A percentile compares a stretch with the other conserved stretches of the same genome.
Evolutionary conservation across 2,797 vertebrate genomes (phyloP).

Genomic region (Ciconia nigra): DNA sequence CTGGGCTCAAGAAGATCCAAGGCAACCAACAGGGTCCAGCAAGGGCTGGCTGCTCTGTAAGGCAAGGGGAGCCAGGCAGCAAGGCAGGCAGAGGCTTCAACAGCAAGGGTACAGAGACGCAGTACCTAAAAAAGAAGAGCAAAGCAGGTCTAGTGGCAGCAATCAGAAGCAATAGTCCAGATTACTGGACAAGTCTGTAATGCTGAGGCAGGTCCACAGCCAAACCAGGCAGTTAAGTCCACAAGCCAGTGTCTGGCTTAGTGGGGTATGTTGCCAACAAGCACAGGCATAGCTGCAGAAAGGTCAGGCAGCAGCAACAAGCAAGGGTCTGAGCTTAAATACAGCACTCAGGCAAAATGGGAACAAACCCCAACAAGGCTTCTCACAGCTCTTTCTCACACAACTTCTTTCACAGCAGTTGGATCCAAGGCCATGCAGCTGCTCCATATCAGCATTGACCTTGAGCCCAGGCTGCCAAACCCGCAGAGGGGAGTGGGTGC

Average conservation of each 20-base stretch:
- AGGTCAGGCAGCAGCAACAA: background rate
- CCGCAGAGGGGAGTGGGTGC: background rate
- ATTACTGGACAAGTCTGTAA: background rate
- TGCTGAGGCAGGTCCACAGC: background rate
- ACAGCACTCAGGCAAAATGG: background rate
- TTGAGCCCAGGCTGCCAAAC: background rate
- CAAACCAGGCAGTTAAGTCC: background rate
- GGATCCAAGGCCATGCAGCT: background rate
- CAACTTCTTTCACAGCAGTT: background rate
- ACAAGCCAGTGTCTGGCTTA: background rate
- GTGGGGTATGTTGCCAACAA: background rate
- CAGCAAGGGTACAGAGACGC: background rate
- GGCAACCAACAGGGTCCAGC: background rate
- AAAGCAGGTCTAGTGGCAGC: background rate
- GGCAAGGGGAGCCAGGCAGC: background rate
- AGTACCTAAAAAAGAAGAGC: background rate
- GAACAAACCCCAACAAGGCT: background rate
- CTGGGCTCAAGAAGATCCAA: background rate
- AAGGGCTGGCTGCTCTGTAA: background rate
- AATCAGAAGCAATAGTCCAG: background rate
- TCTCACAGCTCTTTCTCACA: background rate
- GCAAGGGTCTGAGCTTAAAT: background rate
- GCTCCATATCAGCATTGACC: background rate
- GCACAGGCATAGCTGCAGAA: background rate
- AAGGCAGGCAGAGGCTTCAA: background rate